These are phyloP conservation scores for Eurystomus gularis DNA, from an alignment of 2,113 vertebrate species.

Conservation along the genomic window DNA sequence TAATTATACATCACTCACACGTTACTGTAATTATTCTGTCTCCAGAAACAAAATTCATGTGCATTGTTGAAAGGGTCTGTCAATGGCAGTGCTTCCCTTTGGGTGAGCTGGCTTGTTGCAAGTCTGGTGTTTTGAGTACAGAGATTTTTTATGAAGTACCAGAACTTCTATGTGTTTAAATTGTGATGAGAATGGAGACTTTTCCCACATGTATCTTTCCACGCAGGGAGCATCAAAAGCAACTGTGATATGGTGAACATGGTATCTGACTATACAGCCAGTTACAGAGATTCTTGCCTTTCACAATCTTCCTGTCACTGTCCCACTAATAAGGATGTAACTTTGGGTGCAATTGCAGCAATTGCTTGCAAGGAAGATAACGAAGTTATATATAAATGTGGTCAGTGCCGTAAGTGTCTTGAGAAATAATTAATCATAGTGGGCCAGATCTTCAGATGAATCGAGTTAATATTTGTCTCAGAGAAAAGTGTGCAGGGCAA, in stretches of 20 bases:
- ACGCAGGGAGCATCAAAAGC: not conserved
- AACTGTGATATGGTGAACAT: not conserved
- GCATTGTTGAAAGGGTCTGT: not conserved
- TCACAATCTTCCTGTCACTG: not conserved
- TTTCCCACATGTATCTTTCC: not conserved
- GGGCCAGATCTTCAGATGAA: not conserved
- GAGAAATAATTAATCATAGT: slow-evolving; percentile 1
- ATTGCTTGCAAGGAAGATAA: not conserved
- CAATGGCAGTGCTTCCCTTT: not conserved
- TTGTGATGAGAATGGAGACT: not conserved
- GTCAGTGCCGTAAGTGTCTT: not conserved
- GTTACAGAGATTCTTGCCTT: not conserved
- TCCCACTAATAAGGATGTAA: not conserved
- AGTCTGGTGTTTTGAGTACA: not conserved
- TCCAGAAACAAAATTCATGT: not conserved
- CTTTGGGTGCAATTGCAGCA: not conserved
- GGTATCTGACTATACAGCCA: not conserved
- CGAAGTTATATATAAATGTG: not conserved
- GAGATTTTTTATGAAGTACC: not conserved
- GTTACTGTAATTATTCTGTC: not conserved
- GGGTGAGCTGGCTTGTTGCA: not conserved
- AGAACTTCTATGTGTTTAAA: not conserved
- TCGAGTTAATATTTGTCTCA: not conserved
- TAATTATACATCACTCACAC: not conserved
- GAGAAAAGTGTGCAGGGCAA: not conserved